phyloP scores from a whole-genome alignment of 2,888 invertebrate genomes.

The Coleophora deauratella region DNA sequence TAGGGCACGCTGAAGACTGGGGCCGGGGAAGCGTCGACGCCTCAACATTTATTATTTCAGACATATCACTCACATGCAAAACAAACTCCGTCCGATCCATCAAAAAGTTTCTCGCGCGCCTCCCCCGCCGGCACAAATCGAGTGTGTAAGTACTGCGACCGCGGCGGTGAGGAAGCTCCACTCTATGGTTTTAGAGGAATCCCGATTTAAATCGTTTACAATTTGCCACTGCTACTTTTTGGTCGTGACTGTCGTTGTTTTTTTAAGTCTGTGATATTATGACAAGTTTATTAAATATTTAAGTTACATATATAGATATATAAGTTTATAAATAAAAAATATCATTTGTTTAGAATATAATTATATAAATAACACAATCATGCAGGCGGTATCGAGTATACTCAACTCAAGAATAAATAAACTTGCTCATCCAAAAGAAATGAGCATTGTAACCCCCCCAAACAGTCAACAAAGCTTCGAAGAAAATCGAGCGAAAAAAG shows the following conservation, averaged over 20 bases:
- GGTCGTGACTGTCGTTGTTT: too few species aligned
- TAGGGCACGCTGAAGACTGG: conserved; percentile 24
- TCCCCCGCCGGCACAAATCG: conserved; percentile 58
- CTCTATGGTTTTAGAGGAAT: conserved; percentile 13
- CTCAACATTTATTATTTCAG: conserved; percentile 75
- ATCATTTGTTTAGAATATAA: too few species aligned
- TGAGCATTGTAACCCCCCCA: conserved; percentile 65
- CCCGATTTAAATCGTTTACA: too few species aligned
- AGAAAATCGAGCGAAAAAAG: conserved; percentile 76
- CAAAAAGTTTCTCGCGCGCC: conserved; percentile 59
- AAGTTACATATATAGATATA: too few species aligned
- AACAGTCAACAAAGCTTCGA: conserved; percentile 74
- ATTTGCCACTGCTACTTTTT: too few species aligned
- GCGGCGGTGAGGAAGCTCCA: conserved; percentile 30
- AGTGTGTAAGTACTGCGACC: conserved; percentile 66
- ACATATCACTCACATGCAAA: conserved; percentile 75
- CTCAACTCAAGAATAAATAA: conserved; percentile 50
- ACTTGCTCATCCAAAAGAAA: conserved; percentile 70
- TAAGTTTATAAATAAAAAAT: too few species aligned
- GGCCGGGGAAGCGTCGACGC: conserved; percentile 65
- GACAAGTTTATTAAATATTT: too few species aligned
- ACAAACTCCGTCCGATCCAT: conserved; percentile 74
- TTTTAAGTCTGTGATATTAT: too few species aligned
- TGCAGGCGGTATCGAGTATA: too few species aligned
- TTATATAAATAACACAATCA: too few species aligned